Conservation (phyloP, 2,797 vertebrate species). For the Acipenser ruthenus region DNA sequence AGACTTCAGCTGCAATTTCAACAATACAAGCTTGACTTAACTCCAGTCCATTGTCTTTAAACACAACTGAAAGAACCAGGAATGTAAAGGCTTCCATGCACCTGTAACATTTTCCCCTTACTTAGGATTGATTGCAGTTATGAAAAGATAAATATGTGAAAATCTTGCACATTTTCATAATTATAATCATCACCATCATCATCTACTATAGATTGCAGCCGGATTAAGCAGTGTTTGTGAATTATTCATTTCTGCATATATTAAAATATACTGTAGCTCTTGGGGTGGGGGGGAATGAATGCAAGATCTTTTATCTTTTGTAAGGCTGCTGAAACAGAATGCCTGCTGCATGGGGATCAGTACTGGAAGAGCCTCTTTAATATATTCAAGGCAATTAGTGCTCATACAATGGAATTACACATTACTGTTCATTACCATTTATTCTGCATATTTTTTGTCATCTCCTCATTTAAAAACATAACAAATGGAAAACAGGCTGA, state of each 20-base stretch:
- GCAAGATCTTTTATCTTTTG: slow-evolving; percentile 23
- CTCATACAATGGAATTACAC: background rate
- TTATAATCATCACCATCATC: slow-evolving; percentile 35
- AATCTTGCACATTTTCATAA: slow-evolving; percentile 44
- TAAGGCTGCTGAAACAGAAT: slow-evolving; percentile 33
- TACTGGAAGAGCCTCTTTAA: too few species aligned
- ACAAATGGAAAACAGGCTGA: too few species aligned
- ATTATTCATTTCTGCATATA: slow-evolving; percentile 52
- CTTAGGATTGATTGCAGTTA: slow-evolving; percentile 27
- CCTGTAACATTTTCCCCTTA: too few species aligned
- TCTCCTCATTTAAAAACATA: background rate
- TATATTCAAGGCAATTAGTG: background rate
- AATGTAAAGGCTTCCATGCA: too few species aligned
- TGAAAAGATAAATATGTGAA: slow-evolving; percentile 30
- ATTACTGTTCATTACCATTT: background rate
- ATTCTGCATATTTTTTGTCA: background rate
- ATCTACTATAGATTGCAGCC: slow-evolving; percentile 16
- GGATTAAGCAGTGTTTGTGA: slow-evolving; percentile 30
- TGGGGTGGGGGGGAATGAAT: slow-evolving; percentile 35
- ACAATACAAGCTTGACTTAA: too few species aligned
- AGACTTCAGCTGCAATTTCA: too few species aligned
- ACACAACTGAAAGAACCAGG: too few species aligned
- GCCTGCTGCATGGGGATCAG: slow-evolving; percentile 1
- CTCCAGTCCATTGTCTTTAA: too few species aligned
- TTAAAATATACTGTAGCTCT: slow-evolving; percentile 27